Evolutionary conservation across 1,140 invertebrate species (phyloP).

Genomic region (Lasioglossum baleicum): DNA sequence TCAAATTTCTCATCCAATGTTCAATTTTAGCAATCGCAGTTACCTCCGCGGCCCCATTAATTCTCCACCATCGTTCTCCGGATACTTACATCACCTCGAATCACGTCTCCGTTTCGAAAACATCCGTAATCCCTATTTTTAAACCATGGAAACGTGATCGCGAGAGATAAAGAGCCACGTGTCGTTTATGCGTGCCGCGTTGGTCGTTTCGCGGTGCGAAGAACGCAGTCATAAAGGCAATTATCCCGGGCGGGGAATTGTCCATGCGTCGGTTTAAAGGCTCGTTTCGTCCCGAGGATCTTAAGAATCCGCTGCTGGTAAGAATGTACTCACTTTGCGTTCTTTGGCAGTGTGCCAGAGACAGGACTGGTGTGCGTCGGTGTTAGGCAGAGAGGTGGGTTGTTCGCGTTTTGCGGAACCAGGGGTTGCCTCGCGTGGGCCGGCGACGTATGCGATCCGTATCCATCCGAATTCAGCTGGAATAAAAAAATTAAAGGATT

Average conservation of each 20-base stretch:
- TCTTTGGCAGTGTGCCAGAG: slow-evolving; percentile 85
- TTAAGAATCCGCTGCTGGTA: slow-evolving; percentile 46
- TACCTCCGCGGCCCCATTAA: no score
- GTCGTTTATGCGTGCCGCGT: slow-evolving; percentile 4
- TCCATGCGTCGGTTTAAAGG: not conserved
- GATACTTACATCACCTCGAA: no score
- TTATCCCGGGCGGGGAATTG: slow-evolving; percentile 9
- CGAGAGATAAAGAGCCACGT: not conserved
- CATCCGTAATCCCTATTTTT: slow-evolving; percentile 10
- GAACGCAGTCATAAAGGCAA: slow-evolving; percentile 22
- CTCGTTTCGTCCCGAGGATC: slow-evolving; percentile 13
- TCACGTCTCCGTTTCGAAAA: not conserved
- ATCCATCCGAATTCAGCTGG: slow-evolving; percentile 88
- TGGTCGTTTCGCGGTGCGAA: not conserved
- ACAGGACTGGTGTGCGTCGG: slow-evolving; percentile 75
- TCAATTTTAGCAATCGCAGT: no score
- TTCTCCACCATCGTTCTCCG: no score
- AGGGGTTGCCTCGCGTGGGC: slow-evolving; percentile 86
- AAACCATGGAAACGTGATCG: not conserved
- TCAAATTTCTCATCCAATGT: no score
- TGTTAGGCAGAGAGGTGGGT: slow-evolving; percentile 80
- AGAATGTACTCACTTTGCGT: slow-evolving; percentile 90
- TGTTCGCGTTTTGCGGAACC: slow-evolving; percentile 82
- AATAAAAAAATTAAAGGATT: slow-evolving; percentile 20
- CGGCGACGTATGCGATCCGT: slow-evolving; percentile 91